Evolutionary conservation across 1,140 invertebrate genomes (phyloP), one percentile per base, ranked within the genome.

Genomic region (Drosophila nebulosa): DNA sequence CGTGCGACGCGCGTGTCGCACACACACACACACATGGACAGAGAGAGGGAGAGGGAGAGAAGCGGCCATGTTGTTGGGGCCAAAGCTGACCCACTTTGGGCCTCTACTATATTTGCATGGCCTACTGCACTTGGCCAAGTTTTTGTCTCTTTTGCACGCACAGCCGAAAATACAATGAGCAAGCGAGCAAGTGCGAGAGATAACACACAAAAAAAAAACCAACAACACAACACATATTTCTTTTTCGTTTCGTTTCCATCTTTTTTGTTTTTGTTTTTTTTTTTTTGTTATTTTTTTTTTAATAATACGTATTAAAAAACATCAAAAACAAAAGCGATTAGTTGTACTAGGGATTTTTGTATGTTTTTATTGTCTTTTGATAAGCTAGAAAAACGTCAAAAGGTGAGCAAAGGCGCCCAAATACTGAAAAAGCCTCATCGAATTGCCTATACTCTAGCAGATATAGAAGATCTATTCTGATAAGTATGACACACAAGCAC

Each of bases 91-190:
- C 88, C 79, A 90, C 88, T 90, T 90, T 78, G 57, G 71, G 59
- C 77, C 39, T 46, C 39, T 46, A 46, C 39, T 46, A 46, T 79
- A 86, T 90, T 90, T 90, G 88, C 88, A 90, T 90, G 88, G 88
- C 88, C 88, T 90, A 90, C 88, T 90, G 88, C 88, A 90, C 88
- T 90, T 90, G 88, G 79, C 88, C 88, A 90, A 90, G 71, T 90
- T 90, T 90, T 90, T 90, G 72, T 90, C 81, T 70, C 80, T 51
- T 64, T 89, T 62, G n/a, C 58, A 24, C 65, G 64, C 35, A 64
- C 32, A 53, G 30, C 60, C 64, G 35, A 73, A 79, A 71, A 59
- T 42, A 32, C 16, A 35, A 27, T 9, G 39, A 42, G 39, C 39
- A 52, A 60, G 63, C 56, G 68, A 55, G 58, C 27, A 21, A 69